A percentile compares a stretch with the other conserved stretches of the same genome.
phyloP scores from a whole-genome alignment of 2,113 vertebrate genomes.

The Ia io region DNA sequence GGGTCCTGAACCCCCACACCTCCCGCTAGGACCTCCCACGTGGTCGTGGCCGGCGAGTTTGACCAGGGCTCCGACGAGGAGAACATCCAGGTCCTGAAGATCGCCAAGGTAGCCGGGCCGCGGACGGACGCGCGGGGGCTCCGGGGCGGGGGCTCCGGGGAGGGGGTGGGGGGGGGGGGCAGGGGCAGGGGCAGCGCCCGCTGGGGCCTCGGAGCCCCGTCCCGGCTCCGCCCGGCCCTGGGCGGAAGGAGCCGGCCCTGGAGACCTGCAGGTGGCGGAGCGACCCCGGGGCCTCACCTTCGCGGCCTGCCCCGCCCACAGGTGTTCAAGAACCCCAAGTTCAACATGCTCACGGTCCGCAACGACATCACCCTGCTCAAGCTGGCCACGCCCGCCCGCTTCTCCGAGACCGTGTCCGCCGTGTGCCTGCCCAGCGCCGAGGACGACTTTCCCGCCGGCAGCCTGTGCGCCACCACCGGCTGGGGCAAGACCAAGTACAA shows the following conservation, averaged over 20 bases:
- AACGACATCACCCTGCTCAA: slow-evolving; percentile 89
- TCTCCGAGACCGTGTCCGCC: slow-evolving; percentile 78
- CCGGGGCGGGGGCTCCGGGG: fast-evolving
- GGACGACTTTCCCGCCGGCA: slow-evolving; percentile 80
- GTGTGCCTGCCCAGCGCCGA: slow-evolving; percentile 83
- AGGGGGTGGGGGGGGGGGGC: fast-evolving
- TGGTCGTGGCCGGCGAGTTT: slow-evolving; percentile 88
- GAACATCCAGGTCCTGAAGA: slow-evolving; percentile 81
- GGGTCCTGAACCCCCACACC: not conserved
- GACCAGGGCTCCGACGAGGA: slow-evolving; percentile 80
- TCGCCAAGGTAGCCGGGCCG: slow-evolving; percentile 79
- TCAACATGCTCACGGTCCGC: slow-evolving; percentile 78
- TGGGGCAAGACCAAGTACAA: slow-evolving; percentile 88
- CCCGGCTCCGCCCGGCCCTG: too few species aligned
- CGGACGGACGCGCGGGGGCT: fast-evolving
- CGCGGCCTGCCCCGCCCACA: slow-evolving; percentile 67
- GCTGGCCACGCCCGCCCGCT: slow-evolving; percentile 79
- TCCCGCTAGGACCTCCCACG: slow-evolving; percentile 81
- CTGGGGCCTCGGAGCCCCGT: too few species aligned
- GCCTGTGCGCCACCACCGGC: slow-evolving; percentile 85
- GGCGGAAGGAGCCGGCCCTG: not conserved
- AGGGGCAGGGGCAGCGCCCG: too few species aligned
- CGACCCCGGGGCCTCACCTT: slow-evolving; percentile 50
- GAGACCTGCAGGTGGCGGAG: fast-evolving
- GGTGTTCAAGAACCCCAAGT: slow-evolving; percentile 87